Evolutionary conservation across 2,888 invertebrate species (phyloP).

Genomic region (Mythimna albipuncta): DNA sequence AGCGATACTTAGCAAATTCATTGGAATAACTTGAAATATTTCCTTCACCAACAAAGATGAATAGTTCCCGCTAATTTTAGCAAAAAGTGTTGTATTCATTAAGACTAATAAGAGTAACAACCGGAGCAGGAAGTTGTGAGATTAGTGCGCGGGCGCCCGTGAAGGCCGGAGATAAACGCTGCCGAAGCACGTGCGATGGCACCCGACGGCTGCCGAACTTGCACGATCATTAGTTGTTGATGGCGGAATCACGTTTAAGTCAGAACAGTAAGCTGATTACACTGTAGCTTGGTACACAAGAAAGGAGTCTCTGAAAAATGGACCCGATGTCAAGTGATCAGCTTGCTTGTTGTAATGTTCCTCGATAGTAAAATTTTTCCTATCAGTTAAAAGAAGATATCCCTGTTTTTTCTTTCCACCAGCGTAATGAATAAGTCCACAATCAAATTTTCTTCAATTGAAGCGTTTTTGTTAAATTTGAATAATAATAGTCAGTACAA

Average conservation of each 20-base stretch:
- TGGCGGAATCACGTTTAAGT: conserved; percentile 5
- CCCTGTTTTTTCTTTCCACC: no score
- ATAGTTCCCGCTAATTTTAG: conserved; percentile 35
- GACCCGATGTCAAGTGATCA: no score
- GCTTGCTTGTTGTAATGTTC: no score
- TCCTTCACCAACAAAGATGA: conserved; percentile 27
- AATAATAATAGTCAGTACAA: no score
- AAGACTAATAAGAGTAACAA: conserved; percentile 67
- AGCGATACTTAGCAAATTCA: conserved; percentile 37
- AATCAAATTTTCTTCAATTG: no score
- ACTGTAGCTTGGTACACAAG: no score
- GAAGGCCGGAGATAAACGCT: conserved; percentile 83
- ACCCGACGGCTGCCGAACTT: conserved; percentile 61
- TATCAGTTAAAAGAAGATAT: no score
- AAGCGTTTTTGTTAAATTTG: no score
- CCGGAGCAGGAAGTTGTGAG: conserved; percentile 79
- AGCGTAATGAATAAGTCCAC: no score
- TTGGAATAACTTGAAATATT: conserved; percentile 41
- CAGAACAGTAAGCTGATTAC: neutral
- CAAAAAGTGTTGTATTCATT: conserved; percentile 57
- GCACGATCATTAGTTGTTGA: conserved; percentile 31
- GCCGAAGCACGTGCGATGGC: conserved; percentile 78
- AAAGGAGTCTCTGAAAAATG: no score
- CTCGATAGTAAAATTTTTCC: no score
- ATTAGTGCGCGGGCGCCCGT: conserved; percentile 81